Conservation (phyloP, 64 coral and sea anemone genomes). For the Pocillopora damicornis region DNA sequence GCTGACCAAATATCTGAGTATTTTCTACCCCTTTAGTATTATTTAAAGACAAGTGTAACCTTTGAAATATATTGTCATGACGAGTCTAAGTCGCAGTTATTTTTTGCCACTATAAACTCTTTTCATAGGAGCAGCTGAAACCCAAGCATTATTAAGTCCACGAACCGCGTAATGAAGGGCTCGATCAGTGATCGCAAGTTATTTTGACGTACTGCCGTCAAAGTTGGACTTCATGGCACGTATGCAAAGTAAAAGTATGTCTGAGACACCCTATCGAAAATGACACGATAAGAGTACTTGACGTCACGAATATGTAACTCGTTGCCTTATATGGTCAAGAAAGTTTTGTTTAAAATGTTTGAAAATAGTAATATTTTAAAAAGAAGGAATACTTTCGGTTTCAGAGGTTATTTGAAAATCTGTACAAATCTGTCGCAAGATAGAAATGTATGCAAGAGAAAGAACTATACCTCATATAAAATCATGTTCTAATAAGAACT, state of each 20-base stretch:
- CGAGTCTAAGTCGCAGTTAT: too few species aligned
- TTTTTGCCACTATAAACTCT: too few species aligned
- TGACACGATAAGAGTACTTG: neutral
- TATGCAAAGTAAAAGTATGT: neutral
- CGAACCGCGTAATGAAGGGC: too few species aligned
- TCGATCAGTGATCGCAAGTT: too few species aligned
- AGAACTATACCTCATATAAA: neutral
- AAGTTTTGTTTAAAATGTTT: neutral
- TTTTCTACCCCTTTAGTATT: neutral
- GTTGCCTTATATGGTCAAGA: slow-evolving; percentile 22
- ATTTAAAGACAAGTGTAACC: too few species aligned
- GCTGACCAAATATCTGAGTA: neutral
- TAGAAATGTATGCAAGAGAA: neutral
- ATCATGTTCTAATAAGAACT: neutral
- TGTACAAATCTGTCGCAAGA: neutral
- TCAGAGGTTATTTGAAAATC: neutral
- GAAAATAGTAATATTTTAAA: neutral
- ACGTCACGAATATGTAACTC: neutral
- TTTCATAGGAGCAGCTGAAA: too few species aligned
- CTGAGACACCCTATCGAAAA: neutral
- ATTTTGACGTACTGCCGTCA: too few species aligned
- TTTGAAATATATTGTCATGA: too few species aligned
- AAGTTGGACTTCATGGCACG: too few species aligned
- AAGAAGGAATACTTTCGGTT: neutral
- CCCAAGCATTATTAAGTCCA: too few species aligned